A percentile compares a stretch with the other conserved stretches of the same genome.
Evolutionary conservation across 2,113 vertebrate genomes (phyloP).

Genomic region (Tachysurus fulvidraco): DNA sequence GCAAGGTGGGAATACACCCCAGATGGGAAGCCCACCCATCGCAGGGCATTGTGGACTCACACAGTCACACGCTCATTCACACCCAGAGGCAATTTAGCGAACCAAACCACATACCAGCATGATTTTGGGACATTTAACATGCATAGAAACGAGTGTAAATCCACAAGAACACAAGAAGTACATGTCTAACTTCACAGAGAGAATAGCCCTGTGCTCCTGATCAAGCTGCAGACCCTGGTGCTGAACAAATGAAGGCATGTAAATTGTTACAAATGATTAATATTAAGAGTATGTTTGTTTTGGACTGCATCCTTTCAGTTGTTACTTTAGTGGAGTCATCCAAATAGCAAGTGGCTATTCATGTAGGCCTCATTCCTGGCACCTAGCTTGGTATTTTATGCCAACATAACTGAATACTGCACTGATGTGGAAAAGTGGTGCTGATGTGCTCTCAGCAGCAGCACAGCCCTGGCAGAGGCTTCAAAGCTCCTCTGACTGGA

Average conservation of each 20-base stretch:
- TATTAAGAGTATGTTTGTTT: neutral
- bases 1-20: conserved; percentile 12
- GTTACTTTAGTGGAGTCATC: conserved; percentile 12
- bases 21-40: neutral
- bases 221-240: neutral
- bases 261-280: neutral
- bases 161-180: neutral
- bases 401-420: conserved; percentile 16
- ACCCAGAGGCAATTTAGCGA: neutral
- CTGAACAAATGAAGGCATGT: neutral
- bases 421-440: conserved; percentile 10
- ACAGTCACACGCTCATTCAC: conserved; percentile 8
- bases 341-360: conserved; percentile 12
- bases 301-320: neutral
- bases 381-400: neutral
- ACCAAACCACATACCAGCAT: neutral
- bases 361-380: neutral
- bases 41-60: neutral
- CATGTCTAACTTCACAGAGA: neutral
- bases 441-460: conserved; percentile 21
- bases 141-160: neutral
- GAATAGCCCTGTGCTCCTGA: too few species aligned
- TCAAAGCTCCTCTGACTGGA: conserved; percentile 20
- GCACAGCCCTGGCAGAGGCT: conserved; percentile 30
- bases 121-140: neutral